Base-by-base conservation (phyloP, 2,113 vertebrate species). In the Antigone vipio region DNA sequence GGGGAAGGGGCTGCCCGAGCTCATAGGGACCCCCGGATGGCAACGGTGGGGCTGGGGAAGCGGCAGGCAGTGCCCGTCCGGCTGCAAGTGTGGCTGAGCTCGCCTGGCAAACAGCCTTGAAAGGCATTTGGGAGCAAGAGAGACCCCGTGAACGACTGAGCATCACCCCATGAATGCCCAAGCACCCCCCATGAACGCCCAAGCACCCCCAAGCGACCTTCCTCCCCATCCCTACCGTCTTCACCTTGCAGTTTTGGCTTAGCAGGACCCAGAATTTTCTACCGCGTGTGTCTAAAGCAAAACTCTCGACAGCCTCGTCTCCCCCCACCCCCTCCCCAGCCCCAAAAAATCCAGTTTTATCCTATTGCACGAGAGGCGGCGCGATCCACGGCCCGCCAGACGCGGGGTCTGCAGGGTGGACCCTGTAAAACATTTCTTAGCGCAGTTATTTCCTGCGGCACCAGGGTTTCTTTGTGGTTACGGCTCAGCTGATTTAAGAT, bases 301-400 rank as follows among this genome's bases (percentile, higher is more conserved):
- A 75, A 17, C 15, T 42, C n/a, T 34, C 4, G 0, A 10, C 5
- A 24, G 44, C 5, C 19, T 32, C 77, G 12, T 27, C 17, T 42
- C 2, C 24, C 12, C 7, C 34, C 21, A 6, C 5, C 52, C 15
- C 9, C 72, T 26, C 26, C 9, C 38, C 26, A 16, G 8, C 18
- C 18, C 12, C 38, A 38, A 38, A 66, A 62, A 49, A 44, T 50
- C 59, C 71, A 22, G 76, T 32, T 47, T 49, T 15, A 72, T 11
- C 58, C 71, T 32, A 34, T 13, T 9, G 29, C 55, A 56, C 16
- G 11, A 66, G 44, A 42, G 22, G 19, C 13, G 50, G 29, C 0
- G 5, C 0, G 3, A 64, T 11, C 42, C 68, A 3, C 2, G 0
- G 45, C 38, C 45, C 0, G 5, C 21, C 38, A 34, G 8, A 18